Conservation (phyloP, 2,888 invertebrate species). For the Campaea margaritaria region DNA sequence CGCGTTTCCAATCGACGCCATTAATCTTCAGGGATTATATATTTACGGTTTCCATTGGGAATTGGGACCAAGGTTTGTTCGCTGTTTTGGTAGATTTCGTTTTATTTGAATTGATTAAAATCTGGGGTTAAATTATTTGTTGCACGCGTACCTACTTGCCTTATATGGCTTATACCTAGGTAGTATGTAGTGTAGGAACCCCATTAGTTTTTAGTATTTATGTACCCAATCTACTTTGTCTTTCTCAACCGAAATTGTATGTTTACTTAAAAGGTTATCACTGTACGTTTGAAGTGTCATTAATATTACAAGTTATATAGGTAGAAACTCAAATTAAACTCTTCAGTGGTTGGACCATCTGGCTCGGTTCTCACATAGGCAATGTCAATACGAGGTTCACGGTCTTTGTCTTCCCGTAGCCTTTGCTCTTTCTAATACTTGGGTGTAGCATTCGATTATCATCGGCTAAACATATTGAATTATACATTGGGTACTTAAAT, state of each 20-base stretch:
- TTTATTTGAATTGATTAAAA: constrained; percentile 8
- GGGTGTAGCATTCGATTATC: neutral
- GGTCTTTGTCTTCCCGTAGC: constrained; percentile 21
- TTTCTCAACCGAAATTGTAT: no score
- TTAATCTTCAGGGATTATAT: constrained; percentile 15
- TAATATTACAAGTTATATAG: neutral
- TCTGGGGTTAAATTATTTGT: neutral
- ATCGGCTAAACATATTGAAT: neutral
- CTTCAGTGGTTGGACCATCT: neutral
- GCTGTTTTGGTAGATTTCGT: constrained; percentile 8
- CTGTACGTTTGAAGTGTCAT: neutral
- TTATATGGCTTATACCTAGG: no score
- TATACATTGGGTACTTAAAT: neutral
- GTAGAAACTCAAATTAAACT: neutral
- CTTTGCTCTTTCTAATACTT: constrained; percentile 8
- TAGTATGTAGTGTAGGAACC: no score
- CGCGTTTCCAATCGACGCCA: constrained; percentile 10
- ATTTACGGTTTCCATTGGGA: constrained; percentile 8
- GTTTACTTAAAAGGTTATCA: no score
- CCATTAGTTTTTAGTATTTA: no score
- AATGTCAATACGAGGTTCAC: constrained; percentile 20
- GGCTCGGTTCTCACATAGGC: neutral
- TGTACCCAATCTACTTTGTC: no score
- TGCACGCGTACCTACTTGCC: no score
- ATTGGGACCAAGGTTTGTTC: constrained; percentile 22